Evolutionary conservation across 2,113 vertebrate genomes (phyloP).

Genomic region (Vanacampus margaritifer): DNA sequence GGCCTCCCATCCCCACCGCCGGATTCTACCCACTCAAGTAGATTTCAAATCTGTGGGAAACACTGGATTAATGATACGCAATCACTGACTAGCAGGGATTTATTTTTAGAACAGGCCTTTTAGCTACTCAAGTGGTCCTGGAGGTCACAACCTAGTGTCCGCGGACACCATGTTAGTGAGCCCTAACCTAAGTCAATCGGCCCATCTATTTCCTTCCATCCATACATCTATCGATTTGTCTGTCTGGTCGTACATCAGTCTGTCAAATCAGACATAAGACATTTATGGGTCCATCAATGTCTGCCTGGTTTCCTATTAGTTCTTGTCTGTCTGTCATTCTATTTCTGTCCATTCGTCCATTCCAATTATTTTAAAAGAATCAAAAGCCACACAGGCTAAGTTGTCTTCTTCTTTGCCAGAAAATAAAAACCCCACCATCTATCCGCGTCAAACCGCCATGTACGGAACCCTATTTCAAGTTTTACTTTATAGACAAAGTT

Average conservation of each 20-base stretch:
- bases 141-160: neutral
- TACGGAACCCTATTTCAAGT: neutral
- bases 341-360: neutral
- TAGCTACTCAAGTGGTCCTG: neutral
- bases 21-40: no score
- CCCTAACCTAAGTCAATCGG: neutral
- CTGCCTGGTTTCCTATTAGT: neutral
- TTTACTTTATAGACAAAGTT: constrained; percentile 10
- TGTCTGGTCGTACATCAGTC: neutral
- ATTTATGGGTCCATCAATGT: neutral
- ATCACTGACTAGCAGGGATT: no score
- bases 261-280: neutral
- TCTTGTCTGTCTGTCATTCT: neutral
- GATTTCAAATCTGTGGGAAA: no score
- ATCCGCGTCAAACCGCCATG: neutral
- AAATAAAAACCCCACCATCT: neutral
- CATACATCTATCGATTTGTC: neutral
- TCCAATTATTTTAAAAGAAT: neutral
- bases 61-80: no score
- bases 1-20: no score
- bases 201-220: neutral
- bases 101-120: neutral
- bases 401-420: neutral
- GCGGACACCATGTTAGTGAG: neutral
- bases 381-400: neutral